Conservation (phyloP, 2,888 invertebrate genomes). For the Baccha elongata region DNA sequence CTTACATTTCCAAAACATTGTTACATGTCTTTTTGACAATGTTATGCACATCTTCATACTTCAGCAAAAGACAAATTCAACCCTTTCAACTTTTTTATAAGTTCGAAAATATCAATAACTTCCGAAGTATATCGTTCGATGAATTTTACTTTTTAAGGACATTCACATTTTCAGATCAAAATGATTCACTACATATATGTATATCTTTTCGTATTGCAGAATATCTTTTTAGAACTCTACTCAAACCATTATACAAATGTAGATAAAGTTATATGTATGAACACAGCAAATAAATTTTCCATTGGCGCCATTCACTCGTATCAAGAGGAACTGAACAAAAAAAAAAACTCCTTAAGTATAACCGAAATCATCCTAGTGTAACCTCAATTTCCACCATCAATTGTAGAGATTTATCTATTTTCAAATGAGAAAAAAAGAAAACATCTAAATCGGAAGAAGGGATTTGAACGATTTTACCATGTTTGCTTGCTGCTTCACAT, state of each 20-base stretch:
- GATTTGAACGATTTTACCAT: slow-evolving; percentile 55
- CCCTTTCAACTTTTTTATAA: background rate
- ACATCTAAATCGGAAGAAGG: slow-evolving; percentile 40
- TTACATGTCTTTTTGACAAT: background rate
- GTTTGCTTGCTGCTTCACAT: slow-evolving; percentile 21
- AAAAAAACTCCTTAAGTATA: slow-evolving; percentile 34
- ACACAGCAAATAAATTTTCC: slow-evolving; percentile 12
- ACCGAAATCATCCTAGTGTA: slow-evolving; percentile 57
- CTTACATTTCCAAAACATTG: background rate
- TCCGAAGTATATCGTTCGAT: background rate
- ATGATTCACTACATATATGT: no score
- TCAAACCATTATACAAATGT: slow-evolving; percentile 11
- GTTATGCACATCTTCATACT: background rate
- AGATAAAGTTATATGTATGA: background rate
- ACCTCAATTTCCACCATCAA: slow-evolving; percentile 67
- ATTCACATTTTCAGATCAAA: slow-evolving; percentile 7
- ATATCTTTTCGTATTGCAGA: slow-evolving; percentile 1
- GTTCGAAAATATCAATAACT: slow-evolving; percentile 11
- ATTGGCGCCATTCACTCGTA: slow-evolving; percentile 51
- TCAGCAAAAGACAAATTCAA: background rate
- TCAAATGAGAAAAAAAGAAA: slow-evolving; percentile 14
- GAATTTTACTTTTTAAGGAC: slow-evolving; percentile 23
- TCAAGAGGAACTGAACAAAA: background rate
- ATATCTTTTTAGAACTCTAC: slow-evolving; percentile 29
- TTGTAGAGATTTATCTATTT: slow-evolving; percentile 64